Evolutionary conservation across 64 coral and sea anemone genomes (phyloP), one percentile per base, ranked within the genome.

Genomic region (Montipora cactus): DNA sequence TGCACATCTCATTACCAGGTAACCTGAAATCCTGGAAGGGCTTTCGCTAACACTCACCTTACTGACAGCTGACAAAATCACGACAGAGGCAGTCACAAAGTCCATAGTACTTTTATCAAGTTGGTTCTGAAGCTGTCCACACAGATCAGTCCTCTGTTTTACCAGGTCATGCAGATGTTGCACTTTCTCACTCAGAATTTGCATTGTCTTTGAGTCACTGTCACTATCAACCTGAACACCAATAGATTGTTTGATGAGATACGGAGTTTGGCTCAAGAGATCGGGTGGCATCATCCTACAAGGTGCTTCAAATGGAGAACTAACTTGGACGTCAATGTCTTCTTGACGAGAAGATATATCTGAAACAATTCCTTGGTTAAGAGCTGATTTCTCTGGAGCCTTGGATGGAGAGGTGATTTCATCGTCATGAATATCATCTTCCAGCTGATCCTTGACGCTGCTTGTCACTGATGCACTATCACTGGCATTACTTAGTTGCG

Each of bases 391-490:
- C 7, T 71, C 64, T 47, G 45, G 19, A 44, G 46, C 19, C 5
- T 8, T 28, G 47, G 82, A 86, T 2, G n/a, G 18, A 71, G 66
- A 8, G 15, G 70, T 59, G 47, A 8, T 68, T 22, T 86, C 82
- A 86, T 62, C 8, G 13, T 86, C 82, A 21, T 50, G 44, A 14
- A 84, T 19, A 15, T 86, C 82, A 25, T 86, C 82, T 10, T 64
- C 61, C 0, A 64, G 61, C 13, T 86, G 82, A 47, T 86, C 82
- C 71, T 71, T 86, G 46, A 52, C 4, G 1, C 82, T 86, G 45
- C 82, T 86, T 22, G 82, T 73, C 47, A 86, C 82, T 8, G 82
- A 86, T 12, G 47, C 66, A 86, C 82, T 86, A n/a, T 86, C 82
- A 22, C 82, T 86, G 3, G 82, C 82, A 86, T 86, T 86, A 28